phyloP scores from a whole-genome alignment of 2,797 vertebrate species.

The Antrozous pallidus region DNA sequence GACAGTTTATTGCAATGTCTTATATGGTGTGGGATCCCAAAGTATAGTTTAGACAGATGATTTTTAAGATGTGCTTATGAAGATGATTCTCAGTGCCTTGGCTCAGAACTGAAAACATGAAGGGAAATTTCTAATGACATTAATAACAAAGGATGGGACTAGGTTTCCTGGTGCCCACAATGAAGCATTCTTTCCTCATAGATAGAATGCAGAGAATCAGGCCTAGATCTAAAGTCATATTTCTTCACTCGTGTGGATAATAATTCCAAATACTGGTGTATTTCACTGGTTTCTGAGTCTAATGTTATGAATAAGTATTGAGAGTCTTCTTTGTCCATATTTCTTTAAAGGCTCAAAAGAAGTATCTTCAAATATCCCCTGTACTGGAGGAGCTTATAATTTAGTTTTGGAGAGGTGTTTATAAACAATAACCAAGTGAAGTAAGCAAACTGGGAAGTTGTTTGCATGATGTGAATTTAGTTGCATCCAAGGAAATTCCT shows the following conservation, averaged over 20 bases:
- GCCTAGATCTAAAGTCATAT: neutral
- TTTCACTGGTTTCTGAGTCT: neutral
- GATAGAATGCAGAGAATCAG: neutral
- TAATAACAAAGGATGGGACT: neutral
- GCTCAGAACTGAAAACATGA: neutral
- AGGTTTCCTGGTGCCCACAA: neutral
- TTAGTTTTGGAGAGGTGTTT: conserved; percentile 25
- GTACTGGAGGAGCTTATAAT: neutral
- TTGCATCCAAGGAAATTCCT: conserved; percentile 3
- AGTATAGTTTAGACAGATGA: neutral
- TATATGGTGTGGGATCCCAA: neutral
- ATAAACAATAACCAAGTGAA: neutral
- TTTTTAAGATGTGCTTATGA: neutral
- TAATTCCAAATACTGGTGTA: neutral
- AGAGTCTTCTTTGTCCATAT: neutral
- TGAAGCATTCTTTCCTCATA: neutral
- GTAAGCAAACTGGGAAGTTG: neutral
- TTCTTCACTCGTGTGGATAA: neutral
- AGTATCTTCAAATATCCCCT: neutral
- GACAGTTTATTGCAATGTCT: neutral
- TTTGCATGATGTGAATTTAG: neutral
- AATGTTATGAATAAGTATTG: neutral
- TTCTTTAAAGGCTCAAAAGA: neutral
- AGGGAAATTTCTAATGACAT: neutral
- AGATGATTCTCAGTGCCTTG: neutral